Percentiles rank a stretch among this genome's conserved stretches.
phyloP scores from a whole-genome alignment of 2,888 invertebrate species.

The Pediacus dermestoides region DNA sequence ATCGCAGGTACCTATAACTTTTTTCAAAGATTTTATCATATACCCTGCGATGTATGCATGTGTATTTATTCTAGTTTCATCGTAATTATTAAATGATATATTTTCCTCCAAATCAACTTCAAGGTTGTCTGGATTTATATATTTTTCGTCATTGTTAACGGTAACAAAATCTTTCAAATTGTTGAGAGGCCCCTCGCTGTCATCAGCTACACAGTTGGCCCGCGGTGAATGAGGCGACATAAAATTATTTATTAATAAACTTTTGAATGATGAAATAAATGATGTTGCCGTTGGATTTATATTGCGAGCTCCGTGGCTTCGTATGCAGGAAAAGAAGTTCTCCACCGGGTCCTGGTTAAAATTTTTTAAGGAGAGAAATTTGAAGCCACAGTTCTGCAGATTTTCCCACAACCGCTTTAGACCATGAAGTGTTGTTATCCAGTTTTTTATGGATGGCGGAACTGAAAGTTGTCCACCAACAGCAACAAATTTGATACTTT shows the following conservation, averaged over 20 bases:
- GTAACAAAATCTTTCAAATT: too few relatives aligned
- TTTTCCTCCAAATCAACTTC: too few relatives aligned
- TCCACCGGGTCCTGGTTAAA: slow-evolving; percentile 1
- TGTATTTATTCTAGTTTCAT: too few relatives aligned
- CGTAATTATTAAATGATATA: too few relatives aligned
- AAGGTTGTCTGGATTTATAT: too few relatives aligned
- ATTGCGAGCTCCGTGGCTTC: background rate
- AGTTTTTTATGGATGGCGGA: background rate
- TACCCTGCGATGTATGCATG: too few relatives aligned
- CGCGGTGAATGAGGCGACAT: background rate
- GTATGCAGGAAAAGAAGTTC: background rate
- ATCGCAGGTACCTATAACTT: too few relatives aligned
- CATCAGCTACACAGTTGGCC: background rate
- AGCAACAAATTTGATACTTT: background rate
- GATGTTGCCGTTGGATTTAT: background rate
- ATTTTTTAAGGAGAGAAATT: background rate
- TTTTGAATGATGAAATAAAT: background rate
- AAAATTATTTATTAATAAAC: background rate
- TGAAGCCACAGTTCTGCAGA: background rate
- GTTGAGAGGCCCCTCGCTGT: background rate
- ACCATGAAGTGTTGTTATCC: background rate
- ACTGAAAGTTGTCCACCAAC: background rate
- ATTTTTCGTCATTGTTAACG: too few relatives aligned
- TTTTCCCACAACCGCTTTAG: background rate
- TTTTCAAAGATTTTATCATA: too few relatives aligned